A percentile compares a stretch with the other conserved stretches of the same genome.
phyloP scores from a whole-genome alignment of 2,888 invertebrate genomes.

The Rotaria sp. region DNA sequence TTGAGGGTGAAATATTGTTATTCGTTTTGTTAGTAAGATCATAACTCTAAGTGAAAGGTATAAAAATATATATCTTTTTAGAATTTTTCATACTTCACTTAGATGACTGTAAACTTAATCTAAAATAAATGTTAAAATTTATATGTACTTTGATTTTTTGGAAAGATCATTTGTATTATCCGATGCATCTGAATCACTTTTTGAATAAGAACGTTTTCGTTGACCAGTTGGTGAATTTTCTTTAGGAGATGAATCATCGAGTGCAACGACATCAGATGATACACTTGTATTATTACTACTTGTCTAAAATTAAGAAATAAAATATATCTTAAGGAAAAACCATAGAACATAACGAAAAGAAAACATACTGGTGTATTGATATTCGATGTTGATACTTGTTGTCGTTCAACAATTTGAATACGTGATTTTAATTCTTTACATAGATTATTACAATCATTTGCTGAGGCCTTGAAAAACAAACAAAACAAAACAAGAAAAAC shows the following conservation, averaged over 20 bases:
- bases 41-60: no score
- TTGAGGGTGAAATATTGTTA: no score
- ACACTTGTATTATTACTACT: neutral
- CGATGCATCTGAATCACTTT: slow-evolving; percentile 14
- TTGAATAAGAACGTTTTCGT: slow-evolving; percentile 4
- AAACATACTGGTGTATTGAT: neutral
- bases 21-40: no score
- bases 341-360: neutral
- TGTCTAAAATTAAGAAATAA: neutral
- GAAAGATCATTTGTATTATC: neutral
- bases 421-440: neutral
- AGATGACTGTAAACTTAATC: no score
- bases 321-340: no score
- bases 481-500: neutral
- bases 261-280: neutral
- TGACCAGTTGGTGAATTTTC: neutral
- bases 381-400: neutral
- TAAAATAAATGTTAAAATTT: no score
- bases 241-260: neutral
- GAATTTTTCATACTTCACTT: no score
- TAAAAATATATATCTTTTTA: no score
- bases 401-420: neutral
- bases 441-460: slow-evolving; percentile 35
- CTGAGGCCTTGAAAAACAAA: neutral
- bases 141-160: neutral